Percentiles rank a stretch among this genome's conserved stretches.
These are phyloP conservation scores for Troides helena DNA, from an alignment of 2,888 invertebrate genomes.

Conservation along the genomic window DNA sequence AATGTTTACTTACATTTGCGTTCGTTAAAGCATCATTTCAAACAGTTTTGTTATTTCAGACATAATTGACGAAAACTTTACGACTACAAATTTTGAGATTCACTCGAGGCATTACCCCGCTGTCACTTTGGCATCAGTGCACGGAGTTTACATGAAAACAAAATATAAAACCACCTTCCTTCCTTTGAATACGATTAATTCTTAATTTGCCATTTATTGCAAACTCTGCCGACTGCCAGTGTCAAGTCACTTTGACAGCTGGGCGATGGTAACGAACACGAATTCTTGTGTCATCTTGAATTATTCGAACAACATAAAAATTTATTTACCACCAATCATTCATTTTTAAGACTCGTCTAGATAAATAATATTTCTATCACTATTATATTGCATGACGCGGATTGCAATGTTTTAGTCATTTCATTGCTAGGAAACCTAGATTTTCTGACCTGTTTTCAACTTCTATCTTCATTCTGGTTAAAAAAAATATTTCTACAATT, in stretches of 20 bases:
- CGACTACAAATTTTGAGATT: conserved; percentile 20
- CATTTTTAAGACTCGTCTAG: too few relatives aligned
- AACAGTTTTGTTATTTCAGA: not conserved
- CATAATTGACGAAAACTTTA: not conserved
- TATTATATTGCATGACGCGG: too few relatives aligned
- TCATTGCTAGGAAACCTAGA: too few relatives aligned
- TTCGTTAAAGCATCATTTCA: not conserved
- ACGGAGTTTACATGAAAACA: not conserved
- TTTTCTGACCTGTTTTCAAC: too few relatives aligned
- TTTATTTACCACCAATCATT: too few relatives aligned
- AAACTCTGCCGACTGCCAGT: conserved; percentile 19
- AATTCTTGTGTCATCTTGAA: not conserved
- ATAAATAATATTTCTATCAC: too few relatives aligned
- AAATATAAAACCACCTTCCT: not conserved
- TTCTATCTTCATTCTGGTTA: too few relatives aligned
- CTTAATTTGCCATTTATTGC: conserved; percentile 3
- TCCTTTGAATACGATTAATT: conserved; percentile 16
- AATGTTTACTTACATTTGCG: not conserved
- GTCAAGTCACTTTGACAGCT: conserved; percentile 5
- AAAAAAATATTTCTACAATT: too few relatives aligned
- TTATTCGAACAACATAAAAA: too few relatives aligned
- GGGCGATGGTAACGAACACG: not conserved
- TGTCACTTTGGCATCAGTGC: not conserved
- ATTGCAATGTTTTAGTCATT: too few relatives aligned
- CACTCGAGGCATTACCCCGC: not conserved